Percentiles rank a stretch among this genome's conserved stretches.
Conservation (phyloP, 2,888 invertebrate genomes). For the Pharmacophagus antenor region DNA sequence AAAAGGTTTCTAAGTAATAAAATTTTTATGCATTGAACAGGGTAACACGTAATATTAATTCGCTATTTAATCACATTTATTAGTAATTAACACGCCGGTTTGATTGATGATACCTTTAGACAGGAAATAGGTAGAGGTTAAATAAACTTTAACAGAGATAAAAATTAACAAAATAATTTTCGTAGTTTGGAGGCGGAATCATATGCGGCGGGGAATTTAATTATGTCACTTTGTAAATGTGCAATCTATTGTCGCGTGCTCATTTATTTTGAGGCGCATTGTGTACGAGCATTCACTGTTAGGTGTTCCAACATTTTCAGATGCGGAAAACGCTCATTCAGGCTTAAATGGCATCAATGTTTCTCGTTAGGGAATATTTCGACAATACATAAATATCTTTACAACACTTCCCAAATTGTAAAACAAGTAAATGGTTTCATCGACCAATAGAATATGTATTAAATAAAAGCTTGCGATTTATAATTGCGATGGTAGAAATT, state of each 20-base stretch:
- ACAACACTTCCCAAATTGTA: background rate
- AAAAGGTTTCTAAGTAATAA: no score
- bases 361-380: background rate
- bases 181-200: background rate
- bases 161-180: background rate
- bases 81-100: no score
- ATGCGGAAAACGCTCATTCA: slow-evolving; percentile 1
- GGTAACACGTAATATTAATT: no score
- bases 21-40: no score
- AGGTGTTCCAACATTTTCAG: background rate
- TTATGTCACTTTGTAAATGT: slow-evolving; percentile 9
- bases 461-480: no score
- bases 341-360: background rate
- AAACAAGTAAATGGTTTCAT: background rate
- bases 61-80: no score
- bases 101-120: no score
- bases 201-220: background rate
- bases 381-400: no score
- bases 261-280: slow-evolving; percentile 5
- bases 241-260: slow-evolving; percentile 4
- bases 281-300: background rate
- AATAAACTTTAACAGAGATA: background rate
- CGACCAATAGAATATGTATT: no score
- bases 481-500: no score
- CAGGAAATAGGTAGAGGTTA: background rate